Conservation (phyloP, 1,140 invertebrate genomes). For the Neodiprion fabricii region DNA sequence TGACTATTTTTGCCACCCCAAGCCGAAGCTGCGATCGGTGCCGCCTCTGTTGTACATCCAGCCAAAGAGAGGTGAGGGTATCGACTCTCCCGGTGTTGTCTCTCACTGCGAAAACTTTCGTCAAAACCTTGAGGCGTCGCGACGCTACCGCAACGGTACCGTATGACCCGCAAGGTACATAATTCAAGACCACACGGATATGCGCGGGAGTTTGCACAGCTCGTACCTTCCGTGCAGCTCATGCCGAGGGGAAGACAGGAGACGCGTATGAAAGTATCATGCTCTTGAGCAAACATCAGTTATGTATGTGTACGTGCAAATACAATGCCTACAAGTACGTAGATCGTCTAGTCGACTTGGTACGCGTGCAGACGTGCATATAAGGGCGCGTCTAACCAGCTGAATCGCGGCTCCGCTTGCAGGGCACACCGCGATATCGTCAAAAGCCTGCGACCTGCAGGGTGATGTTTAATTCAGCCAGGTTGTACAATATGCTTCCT, state of each 20-base stretch:
- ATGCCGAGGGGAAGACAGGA: too few relatives aligned
- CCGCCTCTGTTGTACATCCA: not conserved
- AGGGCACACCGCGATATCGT: slow-evolving; percentile 39
- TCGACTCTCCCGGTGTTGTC: not conserved
- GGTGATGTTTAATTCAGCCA: slow-evolving; percentile 44
- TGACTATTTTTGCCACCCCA: not conserved
- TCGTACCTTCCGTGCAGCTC: not conserved
- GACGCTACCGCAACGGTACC: slow-evolving; percentile 31
- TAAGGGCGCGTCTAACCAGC: too few relatives aligned
- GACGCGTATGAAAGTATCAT: too few relatives aligned
- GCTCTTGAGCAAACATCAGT: too few relatives aligned
- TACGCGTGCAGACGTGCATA: not conserved
- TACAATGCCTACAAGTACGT: not conserved
- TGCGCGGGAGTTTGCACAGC: not conserved
- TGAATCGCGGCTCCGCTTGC: slow-evolving; percentile 25
- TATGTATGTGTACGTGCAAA: not conserved
- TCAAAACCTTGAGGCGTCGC: slow-evolving; percentile 5
- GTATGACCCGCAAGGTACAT: slow-evolving; percentile 31
- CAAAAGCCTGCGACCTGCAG: slow-evolving; percentile 39
- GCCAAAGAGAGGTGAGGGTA: not conserved
- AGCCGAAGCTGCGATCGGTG: not conserved
- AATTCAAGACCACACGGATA: slow-evolving; percentile 20
- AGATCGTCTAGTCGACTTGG: not conserved
- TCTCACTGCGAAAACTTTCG: not conserved
- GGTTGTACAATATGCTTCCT: slow-evolving; percentile 39